phyloP scores from a whole-genome alignment of 1,140 invertebrate genomes.

The Trichonephila clavipes region DNA sequence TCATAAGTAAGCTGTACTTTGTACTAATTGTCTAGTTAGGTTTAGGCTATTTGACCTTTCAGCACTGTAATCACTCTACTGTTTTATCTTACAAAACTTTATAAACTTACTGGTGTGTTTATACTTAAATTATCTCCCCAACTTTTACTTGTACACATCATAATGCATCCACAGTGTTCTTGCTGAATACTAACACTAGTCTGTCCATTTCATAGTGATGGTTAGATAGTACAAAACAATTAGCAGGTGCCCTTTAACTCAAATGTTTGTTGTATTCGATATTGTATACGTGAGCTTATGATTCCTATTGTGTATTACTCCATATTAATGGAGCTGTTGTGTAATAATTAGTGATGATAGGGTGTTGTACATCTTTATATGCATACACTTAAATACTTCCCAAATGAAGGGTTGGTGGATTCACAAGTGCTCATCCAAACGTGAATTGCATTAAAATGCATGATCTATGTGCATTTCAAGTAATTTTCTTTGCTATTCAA shows the following conservation, averaged over 20 bases:
- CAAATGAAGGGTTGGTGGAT: slow-evolving; percentile 37
- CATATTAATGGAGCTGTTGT: slow-evolving; percentile 69
- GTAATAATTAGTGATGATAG: slow-evolving; percentile 69
- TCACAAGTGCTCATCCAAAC: slow-evolving; percentile 70
- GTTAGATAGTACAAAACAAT: slow-evolving; percentile 77
- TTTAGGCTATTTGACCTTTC: slow-evolving; percentile 56
- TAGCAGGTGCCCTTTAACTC: slow-evolving; percentile 77
- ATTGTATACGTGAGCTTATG: slow-evolving; percentile 75
- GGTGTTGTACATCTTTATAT: slow-evolving; percentile 70
- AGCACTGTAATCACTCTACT: slow-evolving; percentile 58
- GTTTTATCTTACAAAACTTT: slow-evolving; percentile 55
- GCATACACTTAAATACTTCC: slow-evolving; percentile 49
- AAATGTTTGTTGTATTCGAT: slow-evolving; percentile 73
- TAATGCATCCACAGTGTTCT: slow-evolving; percentile 71
- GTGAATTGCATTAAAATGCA: slow-evolving; percentile 49
- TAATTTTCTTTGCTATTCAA: background rate
- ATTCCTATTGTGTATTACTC: slow-evolving; percentile 74
- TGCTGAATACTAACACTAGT: slow-evolving; percentile 76
- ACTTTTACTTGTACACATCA: slow-evolving; percentile 71
- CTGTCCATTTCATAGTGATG: slow-evolving; percentile 76
- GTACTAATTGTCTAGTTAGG: slow-evolving; percentile 51
- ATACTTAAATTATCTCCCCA: slow-evolving; percentile 69
- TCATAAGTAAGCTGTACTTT: slow-evolving; percentile 48
- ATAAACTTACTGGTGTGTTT: slow-evolving; percentile 43
- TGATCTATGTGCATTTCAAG: slow-evolving; percentile 21